phyloP scores from a whole-genome alignment of 1,140 invertebrate species.

The Pygmarrhopalites habei region DNA sequence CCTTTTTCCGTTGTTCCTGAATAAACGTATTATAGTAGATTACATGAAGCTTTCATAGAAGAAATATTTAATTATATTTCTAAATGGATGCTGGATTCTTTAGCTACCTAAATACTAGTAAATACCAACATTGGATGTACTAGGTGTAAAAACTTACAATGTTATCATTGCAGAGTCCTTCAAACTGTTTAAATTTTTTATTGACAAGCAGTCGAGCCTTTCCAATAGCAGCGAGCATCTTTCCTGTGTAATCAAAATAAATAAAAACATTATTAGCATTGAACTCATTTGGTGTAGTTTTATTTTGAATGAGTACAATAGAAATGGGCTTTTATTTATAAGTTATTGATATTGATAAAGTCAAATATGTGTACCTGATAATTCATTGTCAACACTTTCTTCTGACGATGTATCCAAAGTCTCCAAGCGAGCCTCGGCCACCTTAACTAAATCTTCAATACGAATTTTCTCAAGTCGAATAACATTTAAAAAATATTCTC shows the following conservation, averaged over 20 bases:
- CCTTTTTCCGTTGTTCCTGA: conserved; percentile 29
- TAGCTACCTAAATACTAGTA: too few relatives aligned
- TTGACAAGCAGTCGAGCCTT: conserved; percentile 80
- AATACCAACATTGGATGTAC: too few relatives aligned
- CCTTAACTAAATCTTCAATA: conserved; percentile 59
- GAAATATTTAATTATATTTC: conserved; percentile 25
- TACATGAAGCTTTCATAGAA: conserved; percentile 5
- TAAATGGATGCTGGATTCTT: too few relatives aligned
- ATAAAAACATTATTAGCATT: too few relatives aligned
- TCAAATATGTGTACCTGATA: too few relatives aligned
- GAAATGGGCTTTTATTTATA: too few relatives aligned
- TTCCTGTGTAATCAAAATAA: too few relatives aligned
- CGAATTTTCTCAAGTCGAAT: conserved; percentile 54
- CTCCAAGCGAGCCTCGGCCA: conserved; percentile 56
- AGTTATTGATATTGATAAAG: too few relatives aligned
- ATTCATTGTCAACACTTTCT: background rate
- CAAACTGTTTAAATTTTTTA: conserved; percentile 93
- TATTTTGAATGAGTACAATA: too few relatives aligned
- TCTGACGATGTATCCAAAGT: conserved; percentile 44
- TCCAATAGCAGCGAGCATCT: conserved; percentile 76
- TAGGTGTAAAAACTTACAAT: conserved; percentile 54
- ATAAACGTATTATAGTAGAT: conserved; percentile 15
- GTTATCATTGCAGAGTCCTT: conserved; percentile 73
- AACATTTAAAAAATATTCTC: conserved; percentile 62
- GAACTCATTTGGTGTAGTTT: too few relatives aligned